Percentiles rank a stretch among this genome's conserved stretches.
These are phyloP conservation scores for Calliphora vomitoria DNA, from an alignment of 2,888 invertebrate species.

Conservation along the genomic window DNA sequence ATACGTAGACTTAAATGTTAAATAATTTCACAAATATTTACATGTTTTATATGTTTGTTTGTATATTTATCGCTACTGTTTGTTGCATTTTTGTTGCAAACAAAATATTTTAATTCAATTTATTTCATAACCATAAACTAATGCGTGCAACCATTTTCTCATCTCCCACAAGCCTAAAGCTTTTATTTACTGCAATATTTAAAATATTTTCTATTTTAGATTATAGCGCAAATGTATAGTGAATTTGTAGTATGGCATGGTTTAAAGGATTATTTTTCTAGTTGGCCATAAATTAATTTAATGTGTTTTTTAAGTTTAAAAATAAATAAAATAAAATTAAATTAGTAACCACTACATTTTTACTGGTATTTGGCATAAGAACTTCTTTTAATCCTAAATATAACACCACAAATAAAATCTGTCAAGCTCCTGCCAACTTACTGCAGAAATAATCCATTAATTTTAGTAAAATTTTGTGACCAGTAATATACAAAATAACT, in stretches of 20 bases:
- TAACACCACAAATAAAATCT: background rate
- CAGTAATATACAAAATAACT: no score
- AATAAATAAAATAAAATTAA: background rate
- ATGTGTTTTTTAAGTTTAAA: background rate
- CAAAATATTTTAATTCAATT: conserved; percentile 63
- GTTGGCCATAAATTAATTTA: background rate
- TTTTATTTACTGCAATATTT: conserved; percentile 12
- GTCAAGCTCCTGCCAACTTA: no score
- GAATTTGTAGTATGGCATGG: background rate
- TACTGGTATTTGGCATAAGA: background rate
- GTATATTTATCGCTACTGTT: conserved; percentile 23
- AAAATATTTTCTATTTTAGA: conserved; percentile 16
- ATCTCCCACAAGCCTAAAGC: conserved; percentile 14
- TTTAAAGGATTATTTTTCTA: conserved; percentile 22
- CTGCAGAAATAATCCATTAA: no score
- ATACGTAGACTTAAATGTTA: background rate
- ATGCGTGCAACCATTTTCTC: conserved; percentile 13
- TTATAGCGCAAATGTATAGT: conserved; percentile 15
- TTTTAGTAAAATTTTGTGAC: no score
- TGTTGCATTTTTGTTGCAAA: conserved; percentile 39
- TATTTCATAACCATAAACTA: conserved; percentile 49
- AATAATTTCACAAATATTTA: conserved; percentile 30
- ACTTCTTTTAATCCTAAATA: background rate
- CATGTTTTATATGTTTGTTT: background rate
- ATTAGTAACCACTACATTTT: background rate